Conservation (phyloP, 1,140 invertebrate species). For the Oedothorax gibbosus region DNA sequence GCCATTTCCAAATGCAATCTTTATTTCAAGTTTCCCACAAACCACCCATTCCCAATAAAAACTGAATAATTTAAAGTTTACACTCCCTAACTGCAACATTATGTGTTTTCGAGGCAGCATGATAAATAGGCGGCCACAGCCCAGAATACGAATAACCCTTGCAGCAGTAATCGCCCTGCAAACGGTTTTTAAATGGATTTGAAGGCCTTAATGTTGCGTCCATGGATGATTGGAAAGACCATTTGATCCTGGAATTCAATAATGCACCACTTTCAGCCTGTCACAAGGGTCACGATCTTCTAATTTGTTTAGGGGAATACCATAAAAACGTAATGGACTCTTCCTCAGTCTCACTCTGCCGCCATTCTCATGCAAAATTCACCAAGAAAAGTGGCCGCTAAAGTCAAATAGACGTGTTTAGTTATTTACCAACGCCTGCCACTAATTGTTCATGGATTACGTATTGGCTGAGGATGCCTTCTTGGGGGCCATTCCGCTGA, state of each 20-base stretch:
- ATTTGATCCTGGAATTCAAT: neutral
- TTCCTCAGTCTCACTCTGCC: neutral
- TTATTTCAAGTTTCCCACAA: too few species aligned
- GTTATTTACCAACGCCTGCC: slow-evolving; percentile 34
- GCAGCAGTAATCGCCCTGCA: slow-evolving; percentile 21
- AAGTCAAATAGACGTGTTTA: slow-evolving; percentile 14
- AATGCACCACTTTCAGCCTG: slow-evolving; percentile 16
- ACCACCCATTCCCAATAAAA: too few species aligned
- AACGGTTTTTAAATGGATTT: slow-evolving; percentile 29
- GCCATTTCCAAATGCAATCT: too few species aligned
- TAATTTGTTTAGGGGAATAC: slow-evolving; percentile 32
- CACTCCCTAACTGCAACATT: too few species aligned
- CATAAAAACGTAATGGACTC: slow-evolving; percentile 30
- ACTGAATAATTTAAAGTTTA: too few species aligned
- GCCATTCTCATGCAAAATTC: slow-evolving; percentile 47
- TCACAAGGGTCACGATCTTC: slow-evolving; percentile 38
- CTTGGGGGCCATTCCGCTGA: slow-evolving; percentile 7
- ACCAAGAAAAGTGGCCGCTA: neutral
- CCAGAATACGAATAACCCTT: slow-evolving; percentile 4
- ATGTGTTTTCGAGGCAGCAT: neutral
- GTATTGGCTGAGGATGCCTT: neutral
- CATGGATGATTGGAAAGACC: slow-evolving; percentile 7
- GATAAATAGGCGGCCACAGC: slow-evolving; percentile 14
- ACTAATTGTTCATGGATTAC: slow-evolving; percentile 27
- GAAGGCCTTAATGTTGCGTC: neutral